A percentile compares a stretch with the other conserved stretches of the same genome.
phyloP scores from a whole-genome alignment of 2,888 invertebrate species.

The Antheraea assamensis region DNA sequence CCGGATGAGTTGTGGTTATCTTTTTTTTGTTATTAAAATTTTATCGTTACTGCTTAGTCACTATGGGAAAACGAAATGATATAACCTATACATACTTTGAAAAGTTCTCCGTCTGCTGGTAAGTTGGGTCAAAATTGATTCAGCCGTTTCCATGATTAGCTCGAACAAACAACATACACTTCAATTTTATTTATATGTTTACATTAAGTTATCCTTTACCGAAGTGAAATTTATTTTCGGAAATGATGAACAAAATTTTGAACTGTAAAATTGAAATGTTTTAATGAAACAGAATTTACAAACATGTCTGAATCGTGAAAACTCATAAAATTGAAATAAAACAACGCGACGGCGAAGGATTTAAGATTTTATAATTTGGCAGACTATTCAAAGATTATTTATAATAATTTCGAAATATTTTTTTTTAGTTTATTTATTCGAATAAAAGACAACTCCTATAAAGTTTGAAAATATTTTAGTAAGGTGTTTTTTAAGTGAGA shows the following conservation, averaged over 20 bases:
- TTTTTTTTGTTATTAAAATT: no score
- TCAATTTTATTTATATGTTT: background rate
- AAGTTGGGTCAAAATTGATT: no score
- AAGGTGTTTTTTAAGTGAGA: no score
- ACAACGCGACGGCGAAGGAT: conserved; percentile 1
- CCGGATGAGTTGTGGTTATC: no score
- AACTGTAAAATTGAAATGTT: conserved; percentile 3
- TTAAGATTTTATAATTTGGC: background rate
- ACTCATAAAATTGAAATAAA: conserved; percentile 9
- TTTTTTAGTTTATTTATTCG: background rate
- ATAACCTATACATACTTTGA: no score
- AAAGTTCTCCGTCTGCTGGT: no score
- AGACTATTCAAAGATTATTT: background rate
- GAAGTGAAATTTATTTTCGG: background rate
- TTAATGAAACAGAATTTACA: conserved; percentile 4
- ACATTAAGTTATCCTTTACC: background rate
- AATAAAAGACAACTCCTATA: background rate
- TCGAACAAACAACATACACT: no score
- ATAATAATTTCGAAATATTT: background rate
- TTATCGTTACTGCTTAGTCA: no score
- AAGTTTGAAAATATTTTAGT: background rate
- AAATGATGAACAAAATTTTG: background rate
- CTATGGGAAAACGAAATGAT: no score
- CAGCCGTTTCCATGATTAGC: no score
- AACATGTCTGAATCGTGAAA: background rate